Evolutionary conservation across 2,797 vertebrate genomes (phyloP), one percentile per base, ranked within the genome.

Genomic region (Myotis pilosus): DNA sequence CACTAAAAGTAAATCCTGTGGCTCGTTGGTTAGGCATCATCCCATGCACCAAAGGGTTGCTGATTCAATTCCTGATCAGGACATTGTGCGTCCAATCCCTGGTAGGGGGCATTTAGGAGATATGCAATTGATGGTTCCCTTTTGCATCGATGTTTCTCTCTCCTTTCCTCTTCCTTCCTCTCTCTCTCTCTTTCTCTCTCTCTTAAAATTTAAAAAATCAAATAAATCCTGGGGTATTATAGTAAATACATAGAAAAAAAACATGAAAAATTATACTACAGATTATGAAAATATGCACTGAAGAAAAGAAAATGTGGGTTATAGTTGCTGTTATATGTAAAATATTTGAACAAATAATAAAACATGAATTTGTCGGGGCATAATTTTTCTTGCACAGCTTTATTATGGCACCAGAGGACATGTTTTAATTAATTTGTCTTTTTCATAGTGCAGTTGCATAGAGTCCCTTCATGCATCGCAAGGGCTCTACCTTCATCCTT

Each of bases 1-100:
- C 41, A 80, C 86, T 78, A 71, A 89, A 82, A 82, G 89, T 60
- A 87, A 49, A 60, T 76, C 38, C 81, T 84, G n/a, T 33, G 64
- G n/a, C 64, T 66, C 64, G n/a, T 66, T 10, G 64, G 64, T 66
- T 66, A 9, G 64, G n/a, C n/a, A 10, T 36, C 64, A 33, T 33
- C n/a, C 64, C n/a, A 19, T 66, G 17, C 64, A 66, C 64, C 64
- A 19, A 33, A 66, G n/a, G 62, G n/a, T 66, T 66, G 8, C 64
- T 66, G 64, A 17, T 66, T 66, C 17, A 33, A 66, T 66, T 66
- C 64, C 17, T 33, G 17, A 33, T 66, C 64, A 66, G n/a, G 64
- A 17, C 64, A 66, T 19, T 33, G 64, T 33, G 17, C 17, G n/a
- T 33, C 33, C 64, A 19, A 66, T 33, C 17, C 64, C 64, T 33